Conservation (phyloP, 2,113 vertebrate species). For the Laticauda laticaudata region DNA sequence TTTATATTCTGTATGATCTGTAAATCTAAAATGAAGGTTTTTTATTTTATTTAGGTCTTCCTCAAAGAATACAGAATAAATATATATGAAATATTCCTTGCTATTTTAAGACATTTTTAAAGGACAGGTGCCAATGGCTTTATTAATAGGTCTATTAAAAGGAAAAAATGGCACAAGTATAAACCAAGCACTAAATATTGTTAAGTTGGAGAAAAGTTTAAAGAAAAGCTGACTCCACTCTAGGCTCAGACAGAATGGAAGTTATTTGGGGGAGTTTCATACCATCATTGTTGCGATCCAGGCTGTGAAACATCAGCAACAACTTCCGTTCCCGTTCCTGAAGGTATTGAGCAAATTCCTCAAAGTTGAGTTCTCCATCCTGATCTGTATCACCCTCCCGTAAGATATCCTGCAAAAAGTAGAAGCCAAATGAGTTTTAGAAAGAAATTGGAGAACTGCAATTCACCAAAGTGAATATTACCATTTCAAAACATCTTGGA, state of each 20-base stretch:
- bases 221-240: conserved; percentile 17
- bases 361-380: conserved; percentile 80
- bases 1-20: not conserved
- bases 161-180: no score
- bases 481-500: not conserved
- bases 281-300: conserved; percentile 89
- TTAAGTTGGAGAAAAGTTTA: conserved; percentile 18
- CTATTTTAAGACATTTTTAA: not conserved
- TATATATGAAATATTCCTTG: not conserved
- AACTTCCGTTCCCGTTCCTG: conserved; percentile 80
- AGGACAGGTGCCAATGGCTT: not conserved
- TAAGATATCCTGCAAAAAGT: conserved; percentile 70
- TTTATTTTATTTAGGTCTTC: not conserved
- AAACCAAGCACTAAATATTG: not conserved
- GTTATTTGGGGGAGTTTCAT: not conserved
- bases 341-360: conserved; percentile 83
- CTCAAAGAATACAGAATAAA: not conserved
- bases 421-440: not conserved
- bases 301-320: conserved; percentile 80
- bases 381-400: conserved; percentile 70
- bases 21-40: not conserved
- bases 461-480: not conserved
- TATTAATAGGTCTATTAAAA: not conserved
- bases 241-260: not conserved
- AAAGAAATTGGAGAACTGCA: not conserved